These are phyloP conservation scores for Glyptemys insculpta DNA, from an alignment of 2,797 vertebrate genomes.

Conservation along the genomic window DNA sequence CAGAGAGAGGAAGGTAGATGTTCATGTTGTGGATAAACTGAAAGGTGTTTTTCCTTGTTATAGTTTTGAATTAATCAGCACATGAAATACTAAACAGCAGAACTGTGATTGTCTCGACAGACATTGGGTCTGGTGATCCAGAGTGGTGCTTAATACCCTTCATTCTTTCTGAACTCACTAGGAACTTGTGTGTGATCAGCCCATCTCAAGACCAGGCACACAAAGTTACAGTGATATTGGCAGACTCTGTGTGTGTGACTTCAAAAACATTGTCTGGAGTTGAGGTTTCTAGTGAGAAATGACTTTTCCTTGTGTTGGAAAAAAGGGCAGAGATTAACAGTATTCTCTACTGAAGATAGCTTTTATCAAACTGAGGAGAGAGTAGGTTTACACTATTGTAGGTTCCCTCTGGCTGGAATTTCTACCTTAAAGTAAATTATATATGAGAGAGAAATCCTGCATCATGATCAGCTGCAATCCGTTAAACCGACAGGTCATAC, in stretches of 20 bases:
- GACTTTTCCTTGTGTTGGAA: slow-evolving; percentile 11
- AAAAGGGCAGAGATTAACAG: slow-evolving; percentile 27
- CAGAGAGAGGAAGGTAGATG: neutral
- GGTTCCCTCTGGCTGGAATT: slow-evolving; percentile 53
- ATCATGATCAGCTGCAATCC: slow-evolving; percentile 19
- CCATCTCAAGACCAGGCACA: neutral
- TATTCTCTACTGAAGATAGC: slow-evolving; percentile 1
- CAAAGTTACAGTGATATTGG: accelerated
- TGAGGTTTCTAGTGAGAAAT: neutral
- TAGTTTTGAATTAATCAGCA: slow-evolving; percentile 58
- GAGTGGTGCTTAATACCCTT: slow-evolving; percentile 8
- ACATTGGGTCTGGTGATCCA: slow-evolving; percentile 34
- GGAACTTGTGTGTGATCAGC: neutral
- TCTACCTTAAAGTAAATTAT: slow-evolving; percentile 15
- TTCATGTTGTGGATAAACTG: slow-evolving; percentile 53
- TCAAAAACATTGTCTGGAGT: neutral
- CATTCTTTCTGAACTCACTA: neutral
- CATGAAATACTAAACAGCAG: slow-evolving; percentile 68
- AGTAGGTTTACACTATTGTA: neutral
- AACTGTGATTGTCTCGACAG: slow-evolving; percentile 56
- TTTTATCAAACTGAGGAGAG: slow-evolving; percentile 59
- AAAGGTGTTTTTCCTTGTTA: slow-evolving; percentile 58
- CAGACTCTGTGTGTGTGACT: neutral
- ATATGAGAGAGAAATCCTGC: slow-evolving; percentile 51
- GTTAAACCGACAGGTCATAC: slow-evolving; percentile 29